Evolutionary conservation across 2,888 invertebrate genomes (phyloP).

Genomic region (Amphipyra tragopoginis): DNA sequence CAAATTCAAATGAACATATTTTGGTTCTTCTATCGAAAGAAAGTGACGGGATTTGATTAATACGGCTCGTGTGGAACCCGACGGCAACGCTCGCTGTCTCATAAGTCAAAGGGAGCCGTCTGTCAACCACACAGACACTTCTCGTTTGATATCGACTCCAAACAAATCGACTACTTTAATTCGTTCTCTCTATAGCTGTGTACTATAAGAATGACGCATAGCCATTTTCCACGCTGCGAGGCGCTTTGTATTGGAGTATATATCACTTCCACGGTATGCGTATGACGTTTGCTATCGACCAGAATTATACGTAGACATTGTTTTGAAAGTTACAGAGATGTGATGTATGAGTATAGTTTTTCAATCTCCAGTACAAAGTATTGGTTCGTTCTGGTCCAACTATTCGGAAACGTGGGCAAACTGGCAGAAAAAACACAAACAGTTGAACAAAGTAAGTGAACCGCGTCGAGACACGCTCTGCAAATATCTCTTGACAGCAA

Average conservation of each 20-base stretch:
- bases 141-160: slow-evolving; percentile 57
- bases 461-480: slow-evolving; percentile 24
- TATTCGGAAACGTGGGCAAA: slow-evolving; percentile 24
- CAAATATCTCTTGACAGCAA: slow-evolving; percentile 25
- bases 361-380: slow-evolving; percentile 24
- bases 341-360: slow-evolving; percentile 45
- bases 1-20: too few relatives aligned
- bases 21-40: slow-evolving; percentile 14
- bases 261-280: slow-evolving; percentile 48
- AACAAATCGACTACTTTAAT: slow-evolving; percentile 64
- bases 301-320: slow-evolving; percentile 41
- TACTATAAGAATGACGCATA: slow-evolving; percentile 51
- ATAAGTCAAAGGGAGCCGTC: slow-evolving; percentile 51
- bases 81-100: slow-evolving; percentile 27
- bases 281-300: slow-evolving; percentile 48
- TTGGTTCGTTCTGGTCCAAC: slow-evolving; percentile 29
- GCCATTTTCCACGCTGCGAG: slow-evolving; percentile 36
- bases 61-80: slow-evolving; percentile 27
- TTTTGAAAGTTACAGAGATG: slow-evolving; percentile 28
- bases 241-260: slow-evolving; percentile 51
- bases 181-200: slow-evolving; percentile 44
- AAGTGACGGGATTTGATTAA: slow-evolving; percentile 44
- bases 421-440: slow-evolving; percentile 33
- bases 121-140: slow-evolving; percentile 58
- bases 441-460: slow-evolving; percentile 28